Evolutionary conservation across 1,140 invertebrate species (phyloP).

Genomic region (Bemisia tabaci): DNA sequence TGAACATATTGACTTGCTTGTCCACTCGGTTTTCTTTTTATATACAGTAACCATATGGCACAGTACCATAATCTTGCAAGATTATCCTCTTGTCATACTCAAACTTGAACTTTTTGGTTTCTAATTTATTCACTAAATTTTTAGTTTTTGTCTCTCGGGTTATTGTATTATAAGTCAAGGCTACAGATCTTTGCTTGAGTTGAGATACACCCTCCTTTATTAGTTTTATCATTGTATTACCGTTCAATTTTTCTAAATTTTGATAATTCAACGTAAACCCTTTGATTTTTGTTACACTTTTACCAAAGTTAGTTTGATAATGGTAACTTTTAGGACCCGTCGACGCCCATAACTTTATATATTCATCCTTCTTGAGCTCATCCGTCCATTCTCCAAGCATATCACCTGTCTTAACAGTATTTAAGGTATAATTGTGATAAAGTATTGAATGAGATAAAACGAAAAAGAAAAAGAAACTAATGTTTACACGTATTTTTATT

Average conservation of each 20-base stretch:
- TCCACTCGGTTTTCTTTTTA: neutral
- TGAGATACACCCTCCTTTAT: neutral
- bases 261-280: slow-evolving; percentile 9
- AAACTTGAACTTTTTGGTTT: neutral
- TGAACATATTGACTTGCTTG: too few relatives aligned
- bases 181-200: neutral
- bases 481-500: too few relatives aligned
- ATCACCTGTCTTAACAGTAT: neutral
- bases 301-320: slow-evolving; percentile 8
- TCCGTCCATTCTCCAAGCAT: slow-evolving; percentile 2
- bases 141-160: neutral
- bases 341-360: slow-evolving; percentile 6
- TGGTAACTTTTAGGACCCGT: slow-evolving; percentile 10
- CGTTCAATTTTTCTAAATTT: slow-evolving; percentile 12
- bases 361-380: slow-evolving; percentile 7
- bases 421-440: slow-evolving; percentile 13
- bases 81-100: neutral
- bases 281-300: slow-evolving; percentile 9
- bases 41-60: neutral
- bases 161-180: neutral
- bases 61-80: neutral
- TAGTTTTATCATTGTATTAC: slow-evolving; percentile 4
- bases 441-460: slow-evolving; percentile 26
- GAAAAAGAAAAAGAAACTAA: too few relatives aligned
- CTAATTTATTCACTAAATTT: neutral